Percentiles rank a stretch among this genome's conserved stretches.
Conservation (phyloP, 2,888 invertebrate genomes). For the Alloplasta piceator region DNA sequence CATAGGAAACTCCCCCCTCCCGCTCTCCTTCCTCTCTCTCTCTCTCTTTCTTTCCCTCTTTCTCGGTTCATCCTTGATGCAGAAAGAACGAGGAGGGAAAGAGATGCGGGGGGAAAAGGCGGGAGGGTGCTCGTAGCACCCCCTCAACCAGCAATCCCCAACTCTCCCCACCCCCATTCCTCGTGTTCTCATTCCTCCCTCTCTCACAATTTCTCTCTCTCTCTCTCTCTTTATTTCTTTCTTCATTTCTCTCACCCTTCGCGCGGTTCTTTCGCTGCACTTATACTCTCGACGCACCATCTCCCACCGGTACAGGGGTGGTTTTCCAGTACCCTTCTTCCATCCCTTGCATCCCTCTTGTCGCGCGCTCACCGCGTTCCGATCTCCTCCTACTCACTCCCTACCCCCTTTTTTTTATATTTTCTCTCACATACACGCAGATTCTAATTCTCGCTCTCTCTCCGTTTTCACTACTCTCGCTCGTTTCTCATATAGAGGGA, state of each 20-base stretch:
- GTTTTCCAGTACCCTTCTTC: conserved; percentile 55
- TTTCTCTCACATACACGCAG: not conserved
- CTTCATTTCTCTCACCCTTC: conserved; percentile 41
- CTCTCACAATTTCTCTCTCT: conserved; percentile 5
- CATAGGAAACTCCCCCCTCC: conserved; percentile 77
- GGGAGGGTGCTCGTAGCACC: conserved; percentile 16
- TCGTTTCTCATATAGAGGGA: conserved; percentile 34
- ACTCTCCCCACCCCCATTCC: conserved; percentile 8
- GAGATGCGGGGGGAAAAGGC: conserved; percentile 5
- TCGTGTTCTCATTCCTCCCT: not conserved
- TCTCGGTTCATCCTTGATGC: conserved; percentile 25
- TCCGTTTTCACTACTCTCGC: conserved; percentile 15
- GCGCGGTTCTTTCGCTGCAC: conserved; percentile 70
- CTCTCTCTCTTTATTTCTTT: conserved; percentile 17
- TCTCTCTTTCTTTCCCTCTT: conserved; percentile 8
- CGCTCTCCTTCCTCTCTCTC: conserved; percentile 25
- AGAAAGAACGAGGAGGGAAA: conserved; percentile 6
- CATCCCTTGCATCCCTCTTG: conserved; percentile 35
- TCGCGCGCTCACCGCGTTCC: conserved; percentile 2
- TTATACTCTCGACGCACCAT: conserved; percentile 76
- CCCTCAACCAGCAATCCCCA: conserved; percentile 59
- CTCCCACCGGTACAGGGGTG: conserved; percentile 43
- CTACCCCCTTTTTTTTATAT: conserved; percentile 16
- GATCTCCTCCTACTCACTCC: not conserved
- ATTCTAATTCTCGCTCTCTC: conserved; percentile 1